phyloP scores from a whole-genome alignment of 2,797 vertebrate species.

The Pangasius mekongensis region DNA sequence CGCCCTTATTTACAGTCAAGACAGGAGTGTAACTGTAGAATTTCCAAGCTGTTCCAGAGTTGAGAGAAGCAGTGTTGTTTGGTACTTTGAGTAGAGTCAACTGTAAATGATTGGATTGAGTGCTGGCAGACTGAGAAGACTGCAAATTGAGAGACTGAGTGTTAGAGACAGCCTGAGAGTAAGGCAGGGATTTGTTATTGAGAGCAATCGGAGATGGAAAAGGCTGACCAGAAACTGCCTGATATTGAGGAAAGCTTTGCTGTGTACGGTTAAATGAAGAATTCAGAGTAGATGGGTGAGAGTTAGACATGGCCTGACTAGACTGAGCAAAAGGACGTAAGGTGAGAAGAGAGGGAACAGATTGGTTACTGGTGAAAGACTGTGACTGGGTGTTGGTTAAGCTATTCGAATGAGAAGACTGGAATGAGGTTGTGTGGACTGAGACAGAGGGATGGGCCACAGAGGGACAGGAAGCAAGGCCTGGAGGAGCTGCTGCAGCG shows the following conservation, averaged over 20 bases:
- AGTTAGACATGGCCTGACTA: constrained; percentile 1
- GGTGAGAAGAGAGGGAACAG: background rate
- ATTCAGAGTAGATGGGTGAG: background rate
- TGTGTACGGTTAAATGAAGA: background rate
- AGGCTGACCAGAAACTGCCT: background rate
- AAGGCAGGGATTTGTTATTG: background rate
- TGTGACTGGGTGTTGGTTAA: background rate
- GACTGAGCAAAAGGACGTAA: background rate
- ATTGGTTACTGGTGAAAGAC: background rate
- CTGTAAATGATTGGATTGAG: background rate
- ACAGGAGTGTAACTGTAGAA: constrained; percentile 33
- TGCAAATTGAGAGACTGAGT: background rate
- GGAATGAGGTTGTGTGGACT: background rate
- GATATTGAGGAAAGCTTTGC: background rate
- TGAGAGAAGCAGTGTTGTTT: background rate
- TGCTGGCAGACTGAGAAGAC: background rate
- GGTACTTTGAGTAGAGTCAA: background rate
- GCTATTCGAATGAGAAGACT: background rate
- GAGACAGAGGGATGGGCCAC: background rate
- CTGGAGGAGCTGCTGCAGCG: background rate
- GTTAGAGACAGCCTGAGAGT: background rate
- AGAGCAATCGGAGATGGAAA: background rate
- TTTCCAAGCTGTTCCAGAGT: background rate
- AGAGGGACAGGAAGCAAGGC: background rate
- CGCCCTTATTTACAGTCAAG: background rate